Percentiles rank a stretch among this genome's conserved stretches.
phyloP scores from a whole-genome alignment of 2,797 vertebrate genomes.

The Sebastes paucispinis region DNA sequence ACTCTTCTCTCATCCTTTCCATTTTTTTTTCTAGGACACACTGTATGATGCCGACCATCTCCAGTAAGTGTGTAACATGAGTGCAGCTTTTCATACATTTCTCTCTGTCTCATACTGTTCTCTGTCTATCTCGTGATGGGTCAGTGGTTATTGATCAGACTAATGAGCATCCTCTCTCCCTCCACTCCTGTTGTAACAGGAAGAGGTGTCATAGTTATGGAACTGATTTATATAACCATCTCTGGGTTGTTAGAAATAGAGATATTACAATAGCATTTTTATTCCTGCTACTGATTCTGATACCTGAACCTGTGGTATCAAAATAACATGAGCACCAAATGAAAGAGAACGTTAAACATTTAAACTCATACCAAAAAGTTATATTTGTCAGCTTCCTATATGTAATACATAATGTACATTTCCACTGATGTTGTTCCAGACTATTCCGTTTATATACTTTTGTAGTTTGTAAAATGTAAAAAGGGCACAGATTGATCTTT shows the following conservation, averaged over 20 bases:
- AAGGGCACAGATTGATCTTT: neutral
- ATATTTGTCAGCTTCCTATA: neutral
- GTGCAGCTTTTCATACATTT: neutral
- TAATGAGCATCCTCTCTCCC: slow-evolving; percentile 32
- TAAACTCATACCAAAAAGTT: neutral
- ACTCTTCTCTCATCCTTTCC: slow-evolving; percentile 4
- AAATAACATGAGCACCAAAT: neutral
- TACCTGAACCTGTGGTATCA: neutral
- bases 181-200: slow-evolving; percentile 11
- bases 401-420: neutral
- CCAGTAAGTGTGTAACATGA: slow-evolving; percentile 73
- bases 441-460: neutral
- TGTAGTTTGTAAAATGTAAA: neutral
- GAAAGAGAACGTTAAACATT: neutral
- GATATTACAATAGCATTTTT: no score
- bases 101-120: slow-evolving; percentile 4
- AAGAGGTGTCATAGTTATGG: slow-evolving; percentile 3
- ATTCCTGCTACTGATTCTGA: no score
- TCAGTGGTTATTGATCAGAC: slow-evolving; percentile 49
- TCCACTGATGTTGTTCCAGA: neutral
- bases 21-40: slow-evolving; percentile 62
- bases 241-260: neutral
- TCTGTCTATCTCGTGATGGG: neutral
- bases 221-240: slow-evolving; percentile 42
- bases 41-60: slow-evolving; percentile 63